A percentile compares a stretch with the other conserved stretches of the same genome.
phyloP scores from a whole-genome alignment of 2,113 vertebrate species.

The Lichenostomus cassidix region DNA sequence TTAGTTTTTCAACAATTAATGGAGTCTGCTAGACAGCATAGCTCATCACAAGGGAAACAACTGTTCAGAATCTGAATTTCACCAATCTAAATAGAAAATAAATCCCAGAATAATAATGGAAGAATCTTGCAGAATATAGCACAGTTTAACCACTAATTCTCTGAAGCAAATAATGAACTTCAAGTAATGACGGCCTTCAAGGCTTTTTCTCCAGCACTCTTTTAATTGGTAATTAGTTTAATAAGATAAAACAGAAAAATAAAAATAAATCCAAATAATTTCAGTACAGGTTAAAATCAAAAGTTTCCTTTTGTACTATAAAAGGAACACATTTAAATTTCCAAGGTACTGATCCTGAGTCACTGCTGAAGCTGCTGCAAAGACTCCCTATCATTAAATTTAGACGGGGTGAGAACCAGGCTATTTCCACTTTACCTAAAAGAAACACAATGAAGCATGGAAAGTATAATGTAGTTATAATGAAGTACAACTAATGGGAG shows the following conservation, averaged over 20 bases:
- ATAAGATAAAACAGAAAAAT: neutral
- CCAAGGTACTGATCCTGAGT: neutral
- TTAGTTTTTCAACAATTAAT: neutral
- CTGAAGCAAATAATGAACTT: neutral
- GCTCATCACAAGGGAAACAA: neutral
- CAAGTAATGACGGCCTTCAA: neutral
- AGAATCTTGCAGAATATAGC: neutral
- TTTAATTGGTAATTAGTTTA: neutral
- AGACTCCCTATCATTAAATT: neutral
- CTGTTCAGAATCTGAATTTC: neutral
- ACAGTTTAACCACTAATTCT: neutral
- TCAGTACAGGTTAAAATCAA: neutral
- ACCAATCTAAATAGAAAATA: neutral
- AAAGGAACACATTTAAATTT: neutral
- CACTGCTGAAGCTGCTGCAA: neutral
- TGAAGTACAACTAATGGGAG: neutral
- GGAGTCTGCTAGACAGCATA: neutral
- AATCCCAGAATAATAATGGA: neutral
- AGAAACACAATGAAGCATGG: neutral
- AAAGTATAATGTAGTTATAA: neutral
- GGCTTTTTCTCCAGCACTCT: neutral
- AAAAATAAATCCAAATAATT: neutral
- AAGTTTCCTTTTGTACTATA: neutral
- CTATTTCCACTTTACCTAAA: neutral
- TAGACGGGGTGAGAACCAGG: neutral